Evolutionary conservation across 2,797 vertebrate genomes (phyloP).

Genomic region (Gymnothorax reevesii): DNA sequence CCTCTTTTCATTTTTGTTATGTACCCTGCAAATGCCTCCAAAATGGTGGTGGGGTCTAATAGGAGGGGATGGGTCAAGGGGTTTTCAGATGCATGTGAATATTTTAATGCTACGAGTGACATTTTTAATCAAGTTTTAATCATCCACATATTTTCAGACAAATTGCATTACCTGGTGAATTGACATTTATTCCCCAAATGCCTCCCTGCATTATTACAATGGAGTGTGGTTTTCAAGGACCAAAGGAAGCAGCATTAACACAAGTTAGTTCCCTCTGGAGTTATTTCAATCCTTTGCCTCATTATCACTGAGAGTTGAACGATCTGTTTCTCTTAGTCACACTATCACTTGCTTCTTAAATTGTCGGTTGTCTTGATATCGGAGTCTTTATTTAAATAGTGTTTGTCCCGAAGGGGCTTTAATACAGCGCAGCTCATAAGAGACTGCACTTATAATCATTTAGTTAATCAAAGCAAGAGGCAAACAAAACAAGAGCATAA

Average conservation of each 20-base stretch:
- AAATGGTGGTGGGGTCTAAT: no score
- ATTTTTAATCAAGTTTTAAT: no score
- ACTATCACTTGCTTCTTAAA: not conserved
- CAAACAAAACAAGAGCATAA: not conserved
- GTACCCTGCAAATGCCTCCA: no score
- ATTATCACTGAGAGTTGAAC: not conserved
- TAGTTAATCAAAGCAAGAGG: not conserved
- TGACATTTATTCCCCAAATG: no score
- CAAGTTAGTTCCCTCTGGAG: not conserved
- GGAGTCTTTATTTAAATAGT: not conserved
- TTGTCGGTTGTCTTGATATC: not conserved
- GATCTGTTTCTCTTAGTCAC: not conserved
- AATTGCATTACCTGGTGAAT: no score
- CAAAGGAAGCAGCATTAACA: not conserved
- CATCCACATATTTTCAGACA: no score
- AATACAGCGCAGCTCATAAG: not conserved
- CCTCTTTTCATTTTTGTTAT: no score
- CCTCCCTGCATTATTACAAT: no score
- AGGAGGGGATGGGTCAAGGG: no score
- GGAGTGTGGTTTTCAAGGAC: not conserved
- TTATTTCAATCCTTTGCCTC: constrained; percentile 4
- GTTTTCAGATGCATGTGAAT: no score
- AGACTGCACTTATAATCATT: not conserved
- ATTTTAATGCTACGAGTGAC: no score
- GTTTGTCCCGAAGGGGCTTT: not conserved